Conservation (phyloP, 2,113 vertebrate genomes). For the Ictidomys tridecemlineatus region DNA sequence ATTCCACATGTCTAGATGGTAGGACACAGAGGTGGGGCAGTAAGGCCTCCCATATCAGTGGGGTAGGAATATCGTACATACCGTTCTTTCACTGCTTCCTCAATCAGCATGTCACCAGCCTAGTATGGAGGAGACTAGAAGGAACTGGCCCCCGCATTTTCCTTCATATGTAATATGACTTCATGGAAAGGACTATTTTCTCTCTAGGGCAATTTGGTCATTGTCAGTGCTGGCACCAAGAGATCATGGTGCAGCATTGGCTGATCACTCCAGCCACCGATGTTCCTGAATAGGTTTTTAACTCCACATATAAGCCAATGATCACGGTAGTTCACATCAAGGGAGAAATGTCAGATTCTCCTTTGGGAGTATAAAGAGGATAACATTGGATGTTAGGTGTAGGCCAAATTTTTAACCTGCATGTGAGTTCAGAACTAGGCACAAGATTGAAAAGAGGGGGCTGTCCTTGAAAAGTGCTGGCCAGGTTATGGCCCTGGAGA, state of each 20-base stretch:
- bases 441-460: background rate
- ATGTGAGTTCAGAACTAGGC: background rate
- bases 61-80: background rate
- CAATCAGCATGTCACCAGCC: background rate
- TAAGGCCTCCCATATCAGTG: background rate
- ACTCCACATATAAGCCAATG: background rate
- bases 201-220: background rate
- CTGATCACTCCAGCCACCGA: background rate
- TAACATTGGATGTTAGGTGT: background rate
- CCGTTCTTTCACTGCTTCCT: background rate
- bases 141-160: background rate
- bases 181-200: background rate
- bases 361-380: background rate
- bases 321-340: background rate
- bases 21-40: background rate
- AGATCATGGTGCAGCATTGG: background rate
- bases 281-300: background rate
- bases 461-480: background rate
- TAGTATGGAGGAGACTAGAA: background rate
- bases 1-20: background rate
- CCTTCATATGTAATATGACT: background rate
- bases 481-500: background rate
- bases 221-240: constrained; percentile 5
- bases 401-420: background rate
- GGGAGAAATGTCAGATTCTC: background rate